Conservation (phyloP, 2,113 vertebrate species). For the Xiphophorus hellerii region DNA sequence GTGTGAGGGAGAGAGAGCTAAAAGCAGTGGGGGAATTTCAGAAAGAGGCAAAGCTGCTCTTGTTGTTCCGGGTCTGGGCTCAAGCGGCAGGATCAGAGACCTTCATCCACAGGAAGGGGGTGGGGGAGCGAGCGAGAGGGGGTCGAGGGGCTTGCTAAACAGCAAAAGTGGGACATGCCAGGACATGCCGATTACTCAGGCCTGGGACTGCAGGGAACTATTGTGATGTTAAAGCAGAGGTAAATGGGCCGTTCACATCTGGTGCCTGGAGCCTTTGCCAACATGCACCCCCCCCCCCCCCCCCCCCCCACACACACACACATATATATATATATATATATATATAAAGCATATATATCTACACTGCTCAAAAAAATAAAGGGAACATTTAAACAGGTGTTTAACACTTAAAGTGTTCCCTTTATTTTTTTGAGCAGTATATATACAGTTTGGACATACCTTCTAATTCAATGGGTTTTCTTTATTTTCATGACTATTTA, state of each 20-base stretch:
- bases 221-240: slow-evolving; percentile 49
- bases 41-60: slow-evolving; percentile 53
- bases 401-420: no score
- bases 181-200: slow-evolving; percentile 68
- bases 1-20: slow-evolving; percentile 42
- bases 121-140: background rate
- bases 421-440: no score
- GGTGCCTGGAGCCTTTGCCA: slow-evolving; percentile 45
- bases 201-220: slow-evolving; percentile 41
- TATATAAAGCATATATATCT: no score
- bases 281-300: no score
- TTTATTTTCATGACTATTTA: no score
- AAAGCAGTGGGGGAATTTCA: slow-evolving; percentile 60
- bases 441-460: no score
- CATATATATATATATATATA: no score
- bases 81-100: slow-evolving; percentile 59
- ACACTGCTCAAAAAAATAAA: no score
- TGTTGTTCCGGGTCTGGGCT: slow-evolving; percentile 59
- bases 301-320: no score
- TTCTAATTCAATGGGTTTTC: no score
- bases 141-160: slow-evolving; percentile 55
- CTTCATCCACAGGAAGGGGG: slow-evolving; percentile 41
- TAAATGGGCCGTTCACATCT: slow-evolving; percentile 55
- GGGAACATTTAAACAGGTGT: no score
- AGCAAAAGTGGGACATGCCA: slow-evolving; percentile 71